A percentile compares a stretch with the other conserved stretches of the same genome.
phyloP scores from a whole-genome alignment of 2,113 vertebrate genomes.

The Gopherus flavomarginatus region DNA sequence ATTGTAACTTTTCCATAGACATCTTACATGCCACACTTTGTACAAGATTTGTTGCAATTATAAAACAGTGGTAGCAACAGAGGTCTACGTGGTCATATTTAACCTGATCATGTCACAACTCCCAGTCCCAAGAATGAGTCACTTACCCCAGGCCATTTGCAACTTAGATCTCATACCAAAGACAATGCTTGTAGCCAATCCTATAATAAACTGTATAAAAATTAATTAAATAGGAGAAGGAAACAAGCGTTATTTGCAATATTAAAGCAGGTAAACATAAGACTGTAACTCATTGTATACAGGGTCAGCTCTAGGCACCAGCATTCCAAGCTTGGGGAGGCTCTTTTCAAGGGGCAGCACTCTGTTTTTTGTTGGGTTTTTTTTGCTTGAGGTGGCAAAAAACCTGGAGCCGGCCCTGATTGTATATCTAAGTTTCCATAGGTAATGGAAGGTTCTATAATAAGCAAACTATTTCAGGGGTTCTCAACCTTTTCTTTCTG shows the following conservation, averaged over 20 bases:
- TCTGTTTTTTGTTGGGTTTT: too few species aligned
- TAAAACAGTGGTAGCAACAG: too few species aligned
- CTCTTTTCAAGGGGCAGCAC: too few species aligned
- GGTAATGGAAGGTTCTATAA: not conserved
- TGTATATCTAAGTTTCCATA: not conserved
- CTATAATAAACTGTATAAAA: not conserved
- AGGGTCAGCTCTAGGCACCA: too few species aligned
- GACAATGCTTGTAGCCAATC: not conserved
- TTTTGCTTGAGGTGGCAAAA: too few species aligned
- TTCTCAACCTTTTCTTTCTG: not conserved
- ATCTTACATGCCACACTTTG: too few species aligned
- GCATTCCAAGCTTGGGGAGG: too few species aligned
- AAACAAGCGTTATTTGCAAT: not conserved
- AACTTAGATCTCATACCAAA: not conserved
- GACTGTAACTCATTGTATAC: not conserved
- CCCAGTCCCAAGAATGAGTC: not conserved
- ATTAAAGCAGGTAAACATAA: not conserved
- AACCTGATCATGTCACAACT: too few species aligned
- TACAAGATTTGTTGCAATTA: too few species aligned
- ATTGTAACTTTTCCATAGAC: too few species aligned
- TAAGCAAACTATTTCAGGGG: not conserved
- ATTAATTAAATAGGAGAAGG: not conserved
- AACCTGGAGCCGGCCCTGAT: too few species aligned
- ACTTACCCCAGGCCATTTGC: not conserved
- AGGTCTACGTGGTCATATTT: too few species aligned